Conservation (phyloP, 2,888 invertebrate genomes). For the Caenorhabditis panamensis region DNA sequence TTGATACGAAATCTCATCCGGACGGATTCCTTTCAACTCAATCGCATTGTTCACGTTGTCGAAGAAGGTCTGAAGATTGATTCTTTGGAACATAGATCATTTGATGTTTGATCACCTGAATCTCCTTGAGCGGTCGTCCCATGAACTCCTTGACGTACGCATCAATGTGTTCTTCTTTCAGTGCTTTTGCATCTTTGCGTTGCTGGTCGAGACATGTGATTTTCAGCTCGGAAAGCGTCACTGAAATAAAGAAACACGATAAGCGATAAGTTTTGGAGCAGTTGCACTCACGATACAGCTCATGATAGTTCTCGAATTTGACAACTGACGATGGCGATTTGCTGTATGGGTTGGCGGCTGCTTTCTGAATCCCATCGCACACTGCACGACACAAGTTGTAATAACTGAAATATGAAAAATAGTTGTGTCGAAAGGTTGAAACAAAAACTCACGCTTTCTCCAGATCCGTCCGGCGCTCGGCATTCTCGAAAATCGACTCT, state of each 20-base stretch:
- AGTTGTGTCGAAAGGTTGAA: not conserved
- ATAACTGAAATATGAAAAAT: slow-evolving; percentile 59
- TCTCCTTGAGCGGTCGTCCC: slow-evolving; percentile 92
- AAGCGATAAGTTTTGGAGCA: no score
- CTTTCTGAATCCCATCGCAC: slow-evolving; percentile 88
- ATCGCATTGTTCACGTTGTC: slow-evolving; percentile 96
- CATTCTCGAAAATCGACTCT: slow-evolving; percentile 90
- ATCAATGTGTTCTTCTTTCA: slow-evolving; percentile 91
- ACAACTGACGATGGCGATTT: slow-evolving; percentile 94
- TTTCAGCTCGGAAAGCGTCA: slow-evolving; percentile 89
- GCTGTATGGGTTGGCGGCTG: slow-evolving; percentile 88
- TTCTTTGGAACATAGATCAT: not conserved
- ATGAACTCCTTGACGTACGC: slow-evolving; percentile 95
- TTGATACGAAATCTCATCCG: slow-evolving; percentile 97
- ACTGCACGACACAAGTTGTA: slow-evolving; percentile 84
- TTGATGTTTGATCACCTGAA: slow-evolving; percentile 85
- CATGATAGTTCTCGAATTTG: slow-evolving; percentile 96
- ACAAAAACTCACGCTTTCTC: slow-evolving; percentile 87
- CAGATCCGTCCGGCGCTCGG: slow-evolving; percentile 91
- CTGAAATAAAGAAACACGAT: slow-evolving; percentile 74
- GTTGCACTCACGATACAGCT: slow-evolving; percentile 87
- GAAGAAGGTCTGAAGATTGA: slow-evolving; percentile 89
- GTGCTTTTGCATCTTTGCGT: slow-evolving; percentile 91
- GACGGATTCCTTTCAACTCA: slow-evolving; percentile 91
- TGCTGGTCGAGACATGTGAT: slow-evolving; percentile 90